A percentile compares a stretch with the other conserved stretches of the same genome.
These are phyloP conservation scores for Ferdinandea cuprea DNA, from an alignment of 2,888 invertebrate genomes.

Conservation along the genomic window DNA sequence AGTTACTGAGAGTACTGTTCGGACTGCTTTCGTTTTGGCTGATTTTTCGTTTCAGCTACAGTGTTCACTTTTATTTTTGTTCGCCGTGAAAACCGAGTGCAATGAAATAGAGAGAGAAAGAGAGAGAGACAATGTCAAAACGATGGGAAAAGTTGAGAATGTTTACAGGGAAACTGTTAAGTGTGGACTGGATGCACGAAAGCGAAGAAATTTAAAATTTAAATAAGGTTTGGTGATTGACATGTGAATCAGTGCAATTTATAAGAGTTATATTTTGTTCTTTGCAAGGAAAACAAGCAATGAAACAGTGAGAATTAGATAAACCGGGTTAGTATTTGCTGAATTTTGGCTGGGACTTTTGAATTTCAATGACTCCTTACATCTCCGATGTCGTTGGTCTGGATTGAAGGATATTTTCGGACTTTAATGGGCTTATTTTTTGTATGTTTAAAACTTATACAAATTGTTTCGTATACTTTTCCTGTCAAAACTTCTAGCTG, in stretches of 20 bases:
- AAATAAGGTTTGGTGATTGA: constrained; percentile 11
- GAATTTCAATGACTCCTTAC: no score
- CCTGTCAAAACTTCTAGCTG: no score
- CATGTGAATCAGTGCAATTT: constrained; percentile 29
- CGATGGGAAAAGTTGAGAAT: constrained; percentile 35
- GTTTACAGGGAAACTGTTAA: constrained; percentile 3
- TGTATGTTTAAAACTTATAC: no score
- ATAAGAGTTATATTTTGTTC: constrained; percentile 1
- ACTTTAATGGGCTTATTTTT: no score
- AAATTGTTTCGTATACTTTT: no score
- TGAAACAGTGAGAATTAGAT: not conserved
- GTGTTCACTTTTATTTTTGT: not conserved
- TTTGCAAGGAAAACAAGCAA: not conserved
- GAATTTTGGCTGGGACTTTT: no score
- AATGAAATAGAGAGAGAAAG: constrained; percentile 14
- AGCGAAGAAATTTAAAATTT: constrained; percentile 30
- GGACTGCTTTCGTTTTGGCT: constrained; percentile 51
- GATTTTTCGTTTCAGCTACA: not conserved
- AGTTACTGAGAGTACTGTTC: no score
- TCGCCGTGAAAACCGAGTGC: constrained; percentile 2
- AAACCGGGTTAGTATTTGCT: not conserved
- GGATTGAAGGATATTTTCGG: no score
- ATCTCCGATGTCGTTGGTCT: no score
- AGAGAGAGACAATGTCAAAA: constrained; percentile 13
- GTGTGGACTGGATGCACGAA: constrained; percentile 5